These are phyloP conservation scores for Hirtodrosophila trivittata DNA, from an alignment of 2,888 invertebrate species.

Conservation along the genomic window DNA sequence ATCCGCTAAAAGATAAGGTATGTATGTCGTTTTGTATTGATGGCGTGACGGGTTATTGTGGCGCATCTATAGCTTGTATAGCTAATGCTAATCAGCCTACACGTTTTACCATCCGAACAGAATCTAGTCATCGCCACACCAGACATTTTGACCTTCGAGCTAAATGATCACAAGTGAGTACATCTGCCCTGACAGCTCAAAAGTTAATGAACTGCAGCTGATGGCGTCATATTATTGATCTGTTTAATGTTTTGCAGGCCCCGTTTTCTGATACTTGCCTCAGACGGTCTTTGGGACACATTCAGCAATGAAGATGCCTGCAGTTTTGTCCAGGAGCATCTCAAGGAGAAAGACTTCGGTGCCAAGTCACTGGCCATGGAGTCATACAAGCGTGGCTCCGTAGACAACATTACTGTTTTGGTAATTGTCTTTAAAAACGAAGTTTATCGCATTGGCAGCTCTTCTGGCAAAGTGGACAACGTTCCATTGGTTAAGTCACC, in stretches of 20 bases:
- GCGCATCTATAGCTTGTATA: slow-evolving; percentile 1
- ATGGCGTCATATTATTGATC: slow-evolving; percentile 18
- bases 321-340: slow-evolving; percentile 92
- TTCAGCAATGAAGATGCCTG: slow-evolving; percentile 97
- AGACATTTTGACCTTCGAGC: slow-evolving; percentile 95
- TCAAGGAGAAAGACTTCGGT: slow-evolving; percentile 94
- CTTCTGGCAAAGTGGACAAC: slow-evolving; percentile 9
- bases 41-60: slow-evolving; percentile 31
- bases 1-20: slow-evolving; percentile 91
- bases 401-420: slow-evolving; percentile 97
- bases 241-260: slow-evolving; percentile 85
- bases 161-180: slow-evolving; percentile 89
- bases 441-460: slow-evolving; percentile 76
- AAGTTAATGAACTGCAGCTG: slow-evolving; percentile 33
- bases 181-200: slow-evolving; percentile 2
- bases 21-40: not conserved
- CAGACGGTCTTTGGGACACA: slow-evolving; percentile 98
- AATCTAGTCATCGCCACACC: slow-evolving; percentile 97
- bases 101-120: slow-evolving; percentile 74
- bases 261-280: slow-evolving; percentile 95
- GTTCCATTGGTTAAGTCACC: slow-evolving; percentile 49
- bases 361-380: slow-evolving; percentile 96
- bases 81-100: slow-evolving; percentile 31
- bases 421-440: slow-evolving; percentile 91
- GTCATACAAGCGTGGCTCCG: slow-evolving; percentile 95